phyloP scores from a whole-genome alignment of 1,140 invertebrate species.

The Drosophila jambulina region DNA sequence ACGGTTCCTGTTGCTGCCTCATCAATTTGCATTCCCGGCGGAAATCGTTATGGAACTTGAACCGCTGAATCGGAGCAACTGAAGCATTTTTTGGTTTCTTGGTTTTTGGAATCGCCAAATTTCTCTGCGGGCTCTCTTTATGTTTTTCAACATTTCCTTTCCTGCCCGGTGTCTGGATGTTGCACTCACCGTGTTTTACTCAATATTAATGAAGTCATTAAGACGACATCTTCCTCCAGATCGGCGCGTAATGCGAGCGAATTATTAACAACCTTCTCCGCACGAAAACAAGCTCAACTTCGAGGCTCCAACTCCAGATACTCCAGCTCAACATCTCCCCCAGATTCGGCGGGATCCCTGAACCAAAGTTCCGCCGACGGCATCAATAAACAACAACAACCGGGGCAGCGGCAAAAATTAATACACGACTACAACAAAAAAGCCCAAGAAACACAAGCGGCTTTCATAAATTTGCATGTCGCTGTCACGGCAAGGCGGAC shows the following conservation, averaged over 20 bases:
- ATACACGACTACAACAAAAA: constrained; percentile 63
- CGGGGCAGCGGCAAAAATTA: constrained; percentile 52
- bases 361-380: constrained; percentile 54
- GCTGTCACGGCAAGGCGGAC: constrained; percentile 43
- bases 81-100: constrained; percentile 54
- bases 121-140: constrained; percentile 39
- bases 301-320: constrained; percentile 3
- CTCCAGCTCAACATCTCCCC: constrained; percentile 22
- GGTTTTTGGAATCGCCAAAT: constrained; percentile 47
- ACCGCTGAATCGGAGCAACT: constrained; percentile 42
- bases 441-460: constrained; percentile 66
- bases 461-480: constrained; percentile 83
- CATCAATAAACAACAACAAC: constrained; percentile 51
- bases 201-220: constrained; percentile 84
- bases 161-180: constrained; percentile 25
- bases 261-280: constrained; percentile 77
- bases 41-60: constrained; percentile 49
- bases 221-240: constrained; percentile 79
- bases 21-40: constrained; percentile 57
- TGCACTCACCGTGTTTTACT: constrained; percentile 78
- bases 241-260: constrained; percentile 80
- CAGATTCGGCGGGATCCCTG: constrained; percentile 25
- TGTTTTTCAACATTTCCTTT: constrained; percentile 29
- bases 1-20: constrained; percentile 38
- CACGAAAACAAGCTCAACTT: constrained; percentile 74